Conservation (phyloP, 2,888 invertebrate genomes). For the Antheraea assamensis region DNA sequence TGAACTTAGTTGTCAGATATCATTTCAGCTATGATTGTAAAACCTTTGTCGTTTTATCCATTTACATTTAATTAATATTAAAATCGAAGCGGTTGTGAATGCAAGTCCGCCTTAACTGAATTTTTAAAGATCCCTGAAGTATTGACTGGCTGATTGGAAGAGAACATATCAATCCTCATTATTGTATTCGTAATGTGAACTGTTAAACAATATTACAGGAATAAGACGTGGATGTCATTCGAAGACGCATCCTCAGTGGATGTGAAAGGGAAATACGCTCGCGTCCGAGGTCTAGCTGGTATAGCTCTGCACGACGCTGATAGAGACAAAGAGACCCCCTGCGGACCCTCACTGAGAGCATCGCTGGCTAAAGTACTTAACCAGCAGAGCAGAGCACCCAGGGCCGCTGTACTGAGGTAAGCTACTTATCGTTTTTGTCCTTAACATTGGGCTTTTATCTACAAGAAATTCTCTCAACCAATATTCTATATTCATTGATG, state of each 20-base stretch:
- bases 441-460: not conserved
- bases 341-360: conserved; percentile 75
- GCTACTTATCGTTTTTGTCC: not conserved
- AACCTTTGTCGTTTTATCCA: too few species aligned
- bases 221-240: conserved; percentile 88
- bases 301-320: conserved; percentile 83
- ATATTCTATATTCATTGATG: too few species aligned
- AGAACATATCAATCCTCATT: too few species aligned
- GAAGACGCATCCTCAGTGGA: conserved; percentile 88
- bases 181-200: too few species aligned
- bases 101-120: too few species aligned
- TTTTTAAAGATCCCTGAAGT: too few species aligned
- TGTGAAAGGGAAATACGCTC: conserved; percentile 89
- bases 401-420: conserved; percentile 83
- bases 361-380: conserved; percentile 79
- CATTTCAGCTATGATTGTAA: too few species aligned
- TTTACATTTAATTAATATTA: too few species aligned
- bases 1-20: too few species aligned
- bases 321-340: conserved; percentile 80
- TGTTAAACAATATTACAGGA: conserved; percentile 57
- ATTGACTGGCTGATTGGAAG: too few species aligned
- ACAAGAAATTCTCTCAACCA: not conserved
- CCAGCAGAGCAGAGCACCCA: conserved; percentile 84
- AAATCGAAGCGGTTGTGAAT: too few species aligned
- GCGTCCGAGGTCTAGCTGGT: conserved; percentile 87